Evolutionary conservation across 2,113 vertebrate species (phyloP), one percentile per base, ranked within the genome.

Genomic region (Nesogale talazaci): DNA sequence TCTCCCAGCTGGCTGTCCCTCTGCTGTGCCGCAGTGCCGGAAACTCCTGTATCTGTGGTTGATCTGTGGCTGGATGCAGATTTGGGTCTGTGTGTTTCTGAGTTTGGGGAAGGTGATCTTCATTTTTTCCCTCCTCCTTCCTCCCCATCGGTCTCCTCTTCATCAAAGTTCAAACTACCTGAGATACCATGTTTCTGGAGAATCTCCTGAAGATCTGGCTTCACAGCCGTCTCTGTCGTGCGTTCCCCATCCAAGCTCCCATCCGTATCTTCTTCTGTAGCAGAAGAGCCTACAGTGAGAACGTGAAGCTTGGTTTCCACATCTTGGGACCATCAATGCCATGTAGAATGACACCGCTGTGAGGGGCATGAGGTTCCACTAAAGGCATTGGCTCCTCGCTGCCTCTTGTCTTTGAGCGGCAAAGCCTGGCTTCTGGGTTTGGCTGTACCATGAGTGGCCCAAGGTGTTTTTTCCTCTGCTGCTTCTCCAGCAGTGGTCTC

Each of bases 361-460:
- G 95, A 27, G 88, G 97, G 25, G 97, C 74, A 25, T 96, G 98
- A 7, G 97, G 96, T 86, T 98, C 98, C 27, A 99, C 98, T 93
- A 99, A 97, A 0, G 98, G 99, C 1, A 98, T 97, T 79, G 99
- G 99, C 63, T 99, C 99, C 89, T 99, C 99, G 0, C 97, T 97
- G 0, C 96, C 97, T 89, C 97, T 98, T 3, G 98, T 97, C 92
- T 98, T 98, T 31, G 98, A 94, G 20, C 98, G 98, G 0, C 97
- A 97, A 0, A 98, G 97, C 86, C 98, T 98, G 67, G 97, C 97
- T 95, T 99, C 99, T 0, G 98, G 98, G 96, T 99, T 99, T 63
- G 99, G 99, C 94, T 99, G 99, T 0, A 99, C 99, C 99, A 99
- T 99, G 88, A 99, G 97, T 0, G 98, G 98, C 87, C 99, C 99